Percentiles rank a stretch among this genome's conserved stretches.
Evolutionary conservation across 2,113 vertebrate species (phyloP).

Genomic region (Pituophis catenifer): DNA sequence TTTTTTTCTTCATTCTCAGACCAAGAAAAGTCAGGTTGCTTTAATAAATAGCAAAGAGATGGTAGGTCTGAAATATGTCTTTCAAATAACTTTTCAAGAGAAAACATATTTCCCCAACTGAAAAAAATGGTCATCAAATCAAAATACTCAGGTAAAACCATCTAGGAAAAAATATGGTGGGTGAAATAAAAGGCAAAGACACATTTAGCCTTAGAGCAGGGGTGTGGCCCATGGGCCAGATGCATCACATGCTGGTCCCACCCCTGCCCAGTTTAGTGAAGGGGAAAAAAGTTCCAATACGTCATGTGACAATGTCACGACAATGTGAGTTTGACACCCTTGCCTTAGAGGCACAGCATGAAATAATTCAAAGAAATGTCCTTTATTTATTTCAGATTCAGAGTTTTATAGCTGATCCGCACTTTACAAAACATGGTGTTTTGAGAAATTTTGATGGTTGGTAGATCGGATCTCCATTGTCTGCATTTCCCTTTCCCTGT

Average conservation of each 20-base stretch:
- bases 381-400: background rate
- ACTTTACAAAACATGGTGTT: background rate
- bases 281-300: no score
- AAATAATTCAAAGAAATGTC: background rate
- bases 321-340: background rate
- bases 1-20: background rate
- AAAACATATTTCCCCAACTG: background rate
- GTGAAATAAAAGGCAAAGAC: background rate
- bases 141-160: background rate
- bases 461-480: background rate
- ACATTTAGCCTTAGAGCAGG: background rate
- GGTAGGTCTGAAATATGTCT: background rate
- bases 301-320: no score
- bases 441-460: background rate
- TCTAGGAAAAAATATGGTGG: background rate
- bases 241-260: no score
- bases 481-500: background rate
- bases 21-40: background rate
- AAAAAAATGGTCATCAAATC: background rate
- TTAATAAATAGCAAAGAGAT: background rate
- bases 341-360: background rate
- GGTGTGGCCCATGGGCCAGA: no score
- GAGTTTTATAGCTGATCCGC: background rate
- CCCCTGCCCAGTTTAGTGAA: no score
- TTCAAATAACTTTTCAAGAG: background rate